Evolutionary conservation across 2,113 vertebrate genomes (phyloP).

Genomic region (Ochotona curzoniae): DNA sequence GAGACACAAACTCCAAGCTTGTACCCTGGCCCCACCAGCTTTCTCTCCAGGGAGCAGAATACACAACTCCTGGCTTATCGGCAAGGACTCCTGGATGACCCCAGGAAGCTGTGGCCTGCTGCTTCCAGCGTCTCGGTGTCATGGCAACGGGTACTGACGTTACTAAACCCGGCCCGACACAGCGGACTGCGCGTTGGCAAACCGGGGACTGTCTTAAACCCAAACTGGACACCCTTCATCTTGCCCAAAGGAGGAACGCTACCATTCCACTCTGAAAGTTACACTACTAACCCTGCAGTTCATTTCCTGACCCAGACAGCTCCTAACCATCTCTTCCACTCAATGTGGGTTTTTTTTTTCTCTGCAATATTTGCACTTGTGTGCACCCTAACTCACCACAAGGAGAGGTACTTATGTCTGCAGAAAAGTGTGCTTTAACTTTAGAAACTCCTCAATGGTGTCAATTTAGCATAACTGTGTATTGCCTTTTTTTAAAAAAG

Average conservation of each 20-base stretch:
- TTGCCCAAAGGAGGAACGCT: background rate
- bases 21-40: background rate
- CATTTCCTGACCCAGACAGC: background rate
- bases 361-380: background rate
- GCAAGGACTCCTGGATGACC: background rate
- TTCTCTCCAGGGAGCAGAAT: background rate
- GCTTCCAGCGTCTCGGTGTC: background rate
- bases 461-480: background rate
- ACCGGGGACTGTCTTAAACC: background rate
- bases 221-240: background rate
- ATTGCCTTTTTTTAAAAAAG: slow-evolving; percentile 28
- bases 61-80: slow-evolving; percentile 40
- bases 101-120: background rate
- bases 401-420: background rate
- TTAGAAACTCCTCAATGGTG: background rate
- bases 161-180: background rate
- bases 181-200: background rate
- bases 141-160: background rate
- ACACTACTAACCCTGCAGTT: background rate
- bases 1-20: background rate
- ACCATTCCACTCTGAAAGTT: background rate
- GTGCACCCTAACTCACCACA: background rate
- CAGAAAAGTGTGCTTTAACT: background rate
- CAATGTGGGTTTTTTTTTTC: background rate
- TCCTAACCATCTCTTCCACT: background rate